phyloP scores from a whole-genome alignment of 2,888 invertebrate genomes.

The Quadriops clusia region DNA sequence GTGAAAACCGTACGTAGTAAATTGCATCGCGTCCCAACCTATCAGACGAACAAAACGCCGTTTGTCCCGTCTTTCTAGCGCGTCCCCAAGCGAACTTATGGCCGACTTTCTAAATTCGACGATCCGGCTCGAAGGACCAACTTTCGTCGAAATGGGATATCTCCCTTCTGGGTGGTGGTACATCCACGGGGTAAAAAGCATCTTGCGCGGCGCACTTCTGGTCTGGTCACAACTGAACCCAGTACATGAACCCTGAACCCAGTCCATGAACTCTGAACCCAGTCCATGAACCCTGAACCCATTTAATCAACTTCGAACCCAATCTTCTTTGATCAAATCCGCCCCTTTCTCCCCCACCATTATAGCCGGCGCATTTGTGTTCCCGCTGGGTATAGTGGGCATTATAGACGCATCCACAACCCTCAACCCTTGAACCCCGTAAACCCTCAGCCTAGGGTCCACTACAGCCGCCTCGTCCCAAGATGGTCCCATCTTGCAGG shows the following conservation, averaged over 20 bases:
- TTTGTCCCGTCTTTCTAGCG: too few relatives aligned
- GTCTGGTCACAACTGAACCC: constrained; percentile 6
- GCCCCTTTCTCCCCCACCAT: constrained; percentile 87
- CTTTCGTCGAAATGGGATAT: too few relatives aligned
- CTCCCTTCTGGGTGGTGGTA: too few relatives aligned
- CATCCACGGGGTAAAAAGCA: too few relatives aligned
- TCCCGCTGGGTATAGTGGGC: constrained; percentile 81
- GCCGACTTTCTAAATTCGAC: too few relatives aligned
- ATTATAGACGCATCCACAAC: constrained; percentile 82
- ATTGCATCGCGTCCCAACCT: too few relatives aligned
- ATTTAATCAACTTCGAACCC: constrained; percentile 38
- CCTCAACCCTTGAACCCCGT: constrained; percentile 65
- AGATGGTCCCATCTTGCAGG: constrained; percentile 77
- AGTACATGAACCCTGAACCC: background rate
- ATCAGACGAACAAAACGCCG: too few relatives aligned
- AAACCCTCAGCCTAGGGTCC: constrained; percentile 63
- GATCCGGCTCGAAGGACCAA: too few relatives aligned
- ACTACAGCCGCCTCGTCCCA: constrained; percentile 72
- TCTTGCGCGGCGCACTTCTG: background rate
- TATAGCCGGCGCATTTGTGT: constrained; percentile 84
- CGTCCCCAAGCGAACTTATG: too few relatives aligned
- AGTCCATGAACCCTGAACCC: background rate
- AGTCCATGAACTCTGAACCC: background rate
- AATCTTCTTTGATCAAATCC: constrained; percentile 76
- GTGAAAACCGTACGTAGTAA: too few relatives aligned